Conservation (phyloP, 2,113 vertebrate species). For the Pithys albifrons region DNA sequence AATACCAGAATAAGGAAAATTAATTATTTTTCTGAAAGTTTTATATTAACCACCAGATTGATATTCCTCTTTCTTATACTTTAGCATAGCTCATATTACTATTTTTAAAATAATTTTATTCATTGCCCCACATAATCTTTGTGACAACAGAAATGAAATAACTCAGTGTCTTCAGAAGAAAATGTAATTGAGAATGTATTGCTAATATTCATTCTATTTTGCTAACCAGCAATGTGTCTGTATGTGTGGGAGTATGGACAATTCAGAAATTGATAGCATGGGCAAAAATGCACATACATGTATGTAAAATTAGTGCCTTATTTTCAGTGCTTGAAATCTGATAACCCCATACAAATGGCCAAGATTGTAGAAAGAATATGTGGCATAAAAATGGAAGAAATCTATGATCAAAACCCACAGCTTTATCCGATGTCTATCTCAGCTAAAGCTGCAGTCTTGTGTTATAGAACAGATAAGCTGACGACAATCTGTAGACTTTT, state of each 20-base stretch:
- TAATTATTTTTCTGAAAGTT: neutral
- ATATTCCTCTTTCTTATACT: neutral
- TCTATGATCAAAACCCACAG: neutral
- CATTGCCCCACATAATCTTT: neutral
- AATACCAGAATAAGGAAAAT: neutral
- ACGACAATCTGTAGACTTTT: neutral
- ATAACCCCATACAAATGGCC: neutral
- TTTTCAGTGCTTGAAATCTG: neutral
- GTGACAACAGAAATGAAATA: neutral
- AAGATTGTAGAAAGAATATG: neutral
- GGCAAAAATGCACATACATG: neutral
- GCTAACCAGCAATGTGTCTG: neutral
- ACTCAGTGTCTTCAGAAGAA: neutral
- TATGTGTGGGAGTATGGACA: neutral
- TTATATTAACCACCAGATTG: neutral
- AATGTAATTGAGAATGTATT: neutral
- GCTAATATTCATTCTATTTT: neutral
- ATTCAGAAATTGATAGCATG: neutral
- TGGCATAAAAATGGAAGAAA: neutral
- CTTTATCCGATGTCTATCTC: neutral
- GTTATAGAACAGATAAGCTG: neutral
- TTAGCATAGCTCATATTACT: neutral
- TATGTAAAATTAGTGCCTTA: neutral
- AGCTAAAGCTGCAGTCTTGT: neutral
- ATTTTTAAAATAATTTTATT: neutral